Conservation (phyloP, 2,113 vertebrate genomes). For the Misgurnus mizolepis region DNA sequence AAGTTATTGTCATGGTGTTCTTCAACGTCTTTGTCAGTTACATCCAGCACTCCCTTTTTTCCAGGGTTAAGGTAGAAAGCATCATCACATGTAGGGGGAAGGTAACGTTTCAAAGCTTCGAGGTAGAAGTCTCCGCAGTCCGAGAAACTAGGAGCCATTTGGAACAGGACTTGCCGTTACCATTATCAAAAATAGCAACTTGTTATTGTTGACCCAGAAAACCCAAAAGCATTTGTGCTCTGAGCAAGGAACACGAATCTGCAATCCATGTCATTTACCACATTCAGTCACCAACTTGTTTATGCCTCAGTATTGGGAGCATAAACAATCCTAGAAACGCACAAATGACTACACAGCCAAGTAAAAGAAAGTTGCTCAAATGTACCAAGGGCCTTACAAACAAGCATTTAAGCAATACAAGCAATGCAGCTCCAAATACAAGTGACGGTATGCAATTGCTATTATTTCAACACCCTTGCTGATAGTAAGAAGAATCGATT, state of each 20-base stretch:
- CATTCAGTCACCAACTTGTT: slow-evolving; percentile 67
- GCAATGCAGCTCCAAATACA: neutral
- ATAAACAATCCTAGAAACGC: slow-evolving; percentile 55
- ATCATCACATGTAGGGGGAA: slow-evolving; percentile 65
- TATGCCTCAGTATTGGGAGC: slow-evolving; percentile 60
- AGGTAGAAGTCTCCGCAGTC: slow-evolving; percentile 65
- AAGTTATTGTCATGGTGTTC: slow-evolving; percentile 29
- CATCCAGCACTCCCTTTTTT: slow-evolving; percentile 49
- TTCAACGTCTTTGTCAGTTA: slow-evolving; percentile 58
- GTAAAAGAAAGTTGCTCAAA: slow-evolving; percentile 52
- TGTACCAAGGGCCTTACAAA: slow-evolving; percentile 21
- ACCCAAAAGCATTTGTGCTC: slow-evolving; percentile 67
- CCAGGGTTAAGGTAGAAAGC: slow-evolving; percentile 66
- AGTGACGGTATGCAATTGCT: neutral
- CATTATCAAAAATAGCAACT: slow-evolving; percentile 18
- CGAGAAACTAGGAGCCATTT: slow-evolving; percentile 64
- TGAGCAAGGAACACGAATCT: slow-evolving; percentile 64
- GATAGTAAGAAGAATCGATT: neutral
- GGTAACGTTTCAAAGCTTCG: slow-evolving; percentile 60
- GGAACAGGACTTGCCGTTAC: slow-evolving; percentile 54
- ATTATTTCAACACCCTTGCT: neutral
- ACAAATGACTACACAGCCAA: slow-evolving; percentile 55
- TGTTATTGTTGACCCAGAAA: slow-evolving; percentile 53
- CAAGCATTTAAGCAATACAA: slow-evolving; percentile 49
- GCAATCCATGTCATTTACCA: slow-evolving; percentile 52